Evolutionary conservation across 2,113 vertebrate species (phyloP), one percentile per base, ranked within the genome.

Genomic region (Nycticorax nycticorax): DNA sequence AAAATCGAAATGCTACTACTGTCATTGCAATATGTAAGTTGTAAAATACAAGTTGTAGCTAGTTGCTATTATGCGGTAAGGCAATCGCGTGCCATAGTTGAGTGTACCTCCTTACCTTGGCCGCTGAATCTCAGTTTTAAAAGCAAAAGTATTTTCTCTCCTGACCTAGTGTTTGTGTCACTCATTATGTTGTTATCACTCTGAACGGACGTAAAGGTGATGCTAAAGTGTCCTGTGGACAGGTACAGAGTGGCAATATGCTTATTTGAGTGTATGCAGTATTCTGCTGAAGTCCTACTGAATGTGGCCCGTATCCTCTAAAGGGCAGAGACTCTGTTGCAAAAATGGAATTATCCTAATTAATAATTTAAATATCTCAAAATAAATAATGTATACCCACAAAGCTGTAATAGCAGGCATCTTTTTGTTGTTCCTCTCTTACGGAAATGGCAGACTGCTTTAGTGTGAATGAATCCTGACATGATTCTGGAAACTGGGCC

Each of bases 281-380:
- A 23, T 76, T 91, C 55, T 87, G 50, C 63, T 85, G 37, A 88
- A 92, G 60, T 85, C 81, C 68, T 77, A 9, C 41, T 28, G 57
- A 86, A 89, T 77, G 41, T 43, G 8, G 71, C 77, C 71, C 0
- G 0, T 77, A 95, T 92, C 83, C 43, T 92, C 66, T 89, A 78
- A 92, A 85, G 77, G 71, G 66, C 71, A 95, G 57, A 79, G n/a
- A 43, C 80, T 91, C 39, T 55, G 30, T 55, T 93, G 88, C 90
- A 95, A 94, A 97, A 93, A 87, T 96, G 69, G 93, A 92, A 96
- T 96, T 92, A 85, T 89, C 60, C 73, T 94, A 85, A 92, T 97
- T 94, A 97, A 97, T 97, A 94, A 97, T 97, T 97, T 86, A 97
- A 97, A 94, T 94, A 92, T 84, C 53, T 94, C 33, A 85, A 95